phyloP scores from a whole-genome alignment of 2,888 invertebrate species.

The Nomada goodeniana region DNA sequence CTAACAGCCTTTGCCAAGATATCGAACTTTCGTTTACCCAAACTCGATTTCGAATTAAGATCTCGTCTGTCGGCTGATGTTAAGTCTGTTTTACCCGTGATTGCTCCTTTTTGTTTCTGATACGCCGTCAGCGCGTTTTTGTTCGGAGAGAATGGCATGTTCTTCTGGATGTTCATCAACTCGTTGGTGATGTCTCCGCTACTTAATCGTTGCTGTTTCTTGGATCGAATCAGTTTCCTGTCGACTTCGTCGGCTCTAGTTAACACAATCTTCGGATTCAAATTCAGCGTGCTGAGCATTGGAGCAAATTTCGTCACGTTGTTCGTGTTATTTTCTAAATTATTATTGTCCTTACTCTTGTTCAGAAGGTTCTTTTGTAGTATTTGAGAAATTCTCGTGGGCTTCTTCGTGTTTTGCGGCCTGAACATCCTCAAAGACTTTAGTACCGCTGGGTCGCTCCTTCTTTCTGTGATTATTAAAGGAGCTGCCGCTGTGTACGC shows the following conservation, averaged over 20 bases:
- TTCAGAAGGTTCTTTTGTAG: slow-evolving; percentile 76
- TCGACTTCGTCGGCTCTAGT: slow-evolving; percentile 81
- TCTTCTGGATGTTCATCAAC: slow-evolving; percentile 80
- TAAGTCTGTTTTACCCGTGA: slow-evolving; percentile 55
- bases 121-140: slow-evolving; percentile 75
- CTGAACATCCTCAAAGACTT: slow-evolving; percentile 86
- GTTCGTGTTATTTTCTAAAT: slow-evolving; percentile 68
- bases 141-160: slow-evolving; percentile 77
- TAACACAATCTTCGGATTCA: slow-evolving; percentile 84
- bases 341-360: slow-evolving; percentile 72
- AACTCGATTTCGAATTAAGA: slow-evolving; percentile 65
- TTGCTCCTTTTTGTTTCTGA: slow-evolving; percentile 75
- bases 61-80: slow-evolving; percentile 57
- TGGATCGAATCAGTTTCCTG: slow-evolving; percentile 72
- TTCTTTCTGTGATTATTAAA: slow-evolving; percentile 81
- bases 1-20: slow-evolving; percentile 79
- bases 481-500: slow-evolving; percentile 80
- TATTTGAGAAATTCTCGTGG: slow-evolving; percentile 73
- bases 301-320: slow-evolving; percentile 78
- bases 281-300: slow-evolving; percentile 83
- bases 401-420: slow-evolving; percentile 81
- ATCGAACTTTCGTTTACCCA: slow-evolving; percentile 77
- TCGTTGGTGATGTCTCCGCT: slow-evolving; percentile 79
- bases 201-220: slow-evolving; percentile 77
- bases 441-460: slow-evolving; percentile 85